phyloP scores from a whole-genome alignment of 2,113 vertebrate species.

The Brevimyrus niger region DNA sequence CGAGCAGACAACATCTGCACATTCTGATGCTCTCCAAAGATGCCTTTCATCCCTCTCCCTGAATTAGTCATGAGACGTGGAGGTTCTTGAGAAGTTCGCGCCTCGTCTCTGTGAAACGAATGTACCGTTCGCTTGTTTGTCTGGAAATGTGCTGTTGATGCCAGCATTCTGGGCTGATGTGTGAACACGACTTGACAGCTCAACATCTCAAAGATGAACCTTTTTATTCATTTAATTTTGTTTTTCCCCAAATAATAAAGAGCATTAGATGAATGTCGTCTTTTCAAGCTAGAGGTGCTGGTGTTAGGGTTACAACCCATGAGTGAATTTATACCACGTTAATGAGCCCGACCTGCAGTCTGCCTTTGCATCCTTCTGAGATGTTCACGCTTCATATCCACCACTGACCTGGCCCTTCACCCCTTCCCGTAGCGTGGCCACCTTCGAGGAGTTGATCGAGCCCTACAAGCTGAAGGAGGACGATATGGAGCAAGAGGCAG shows the following conservation, averaged over 20 bases:
- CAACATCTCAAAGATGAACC: background rate
- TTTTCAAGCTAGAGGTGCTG: background rate
- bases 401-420: background rate
- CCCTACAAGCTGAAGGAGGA: constrained; percentile 89
- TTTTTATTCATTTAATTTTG: background rate
- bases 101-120: background rate
- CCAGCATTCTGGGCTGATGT: background rate
- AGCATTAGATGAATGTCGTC: background rate
- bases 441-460: constrained; percentile 91
- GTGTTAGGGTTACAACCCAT: background rate
- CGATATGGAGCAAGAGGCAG: constrained; percentile 90
- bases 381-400: background rate
- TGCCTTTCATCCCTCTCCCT: background rate
- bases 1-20: background rate
- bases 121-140: background rate
- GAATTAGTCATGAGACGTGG: background rate
- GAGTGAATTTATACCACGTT: background rate
- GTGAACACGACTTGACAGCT: background rate
- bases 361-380: background rate
- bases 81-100: background rate
- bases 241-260: background rate
- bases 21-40: background rate
- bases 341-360: background rate
- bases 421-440: constrained; percentile 59
- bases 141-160: background rate